phyloP scores from a whole-genome alignment of 2,888 invertebrate species.

The Chrysodeixis includens region DNA sequence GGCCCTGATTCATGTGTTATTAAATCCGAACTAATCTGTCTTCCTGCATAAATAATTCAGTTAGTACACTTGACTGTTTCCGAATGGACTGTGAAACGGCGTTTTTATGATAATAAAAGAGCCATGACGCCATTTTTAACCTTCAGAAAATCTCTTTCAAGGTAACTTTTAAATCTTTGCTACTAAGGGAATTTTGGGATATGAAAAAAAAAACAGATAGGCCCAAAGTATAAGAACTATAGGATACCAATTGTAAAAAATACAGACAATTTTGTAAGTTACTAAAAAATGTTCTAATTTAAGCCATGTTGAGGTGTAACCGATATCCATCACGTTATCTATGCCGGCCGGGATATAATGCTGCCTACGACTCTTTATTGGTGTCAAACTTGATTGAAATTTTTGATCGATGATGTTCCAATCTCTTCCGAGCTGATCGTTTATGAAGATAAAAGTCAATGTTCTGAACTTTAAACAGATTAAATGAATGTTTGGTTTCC shows the following conservation, averaged over 20 bases:
- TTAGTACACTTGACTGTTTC: constrained; percentile 34
- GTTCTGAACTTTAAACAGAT: constrained; percentile 3
- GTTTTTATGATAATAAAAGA: constrained; percentile 48
- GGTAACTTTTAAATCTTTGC: not conserved
- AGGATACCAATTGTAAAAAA: no score
- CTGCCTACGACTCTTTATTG: constrained; percentile 4
- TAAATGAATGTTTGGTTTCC: constrained; percentile 16
- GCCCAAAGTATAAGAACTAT: no score
- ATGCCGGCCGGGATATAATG: not conserved
- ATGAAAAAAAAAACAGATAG: no score
- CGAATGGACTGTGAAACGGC: constrained; percentile 49
- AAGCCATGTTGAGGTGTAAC: not conserved
- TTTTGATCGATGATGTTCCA: constrained; percentile 31
- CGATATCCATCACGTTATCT: constrained; percentile 2
- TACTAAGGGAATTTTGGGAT: not conserved
- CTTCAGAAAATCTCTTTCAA: constrained; percentile 22
- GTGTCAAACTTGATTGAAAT: constrained; percentile 8
- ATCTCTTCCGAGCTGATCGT: constrained; percentile 26
- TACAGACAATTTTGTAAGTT: no score
- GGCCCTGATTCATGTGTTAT: not conserved
- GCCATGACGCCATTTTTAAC: constrained; percentile 45
- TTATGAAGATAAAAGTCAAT: constrained; percentile 13
- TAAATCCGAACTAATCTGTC: constrained; percentile 17
- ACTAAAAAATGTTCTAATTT: not conserved
- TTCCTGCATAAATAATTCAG: constrained; percentile 30